phyloP scores from a whole-genome alignment of 1,140 invertebrate species.

The Chymomyza costata region DNA sequence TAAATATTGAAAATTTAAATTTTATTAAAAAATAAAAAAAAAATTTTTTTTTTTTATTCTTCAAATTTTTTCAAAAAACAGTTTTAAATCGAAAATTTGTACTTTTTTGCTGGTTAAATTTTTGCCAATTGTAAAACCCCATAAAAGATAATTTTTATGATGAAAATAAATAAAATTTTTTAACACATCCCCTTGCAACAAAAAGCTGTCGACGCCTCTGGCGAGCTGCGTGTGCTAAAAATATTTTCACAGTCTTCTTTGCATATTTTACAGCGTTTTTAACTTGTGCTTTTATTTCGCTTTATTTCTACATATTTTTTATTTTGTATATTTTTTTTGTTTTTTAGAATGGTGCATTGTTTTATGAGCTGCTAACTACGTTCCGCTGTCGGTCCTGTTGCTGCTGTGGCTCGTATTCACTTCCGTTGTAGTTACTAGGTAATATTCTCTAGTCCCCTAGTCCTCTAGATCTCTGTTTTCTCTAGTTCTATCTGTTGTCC shows the following conservation, averaged over 20 bases:
- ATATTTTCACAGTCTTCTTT: constrained; percentile 43
- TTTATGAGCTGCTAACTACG: constrained; percentile 70
- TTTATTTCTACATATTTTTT: not conserved
- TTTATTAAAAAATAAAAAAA: too few relatives aligned
- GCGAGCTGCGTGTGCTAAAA: constrained; percentile 28
- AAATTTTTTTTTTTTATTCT: too few relatives aligned
- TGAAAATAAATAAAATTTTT: too few relatives aligned
- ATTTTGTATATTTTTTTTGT: constrained; percentile 3
- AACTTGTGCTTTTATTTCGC: not conserved
- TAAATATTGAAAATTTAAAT: too few relatives aligned
- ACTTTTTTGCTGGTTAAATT: too few relatives aligned
- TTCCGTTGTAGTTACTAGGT: constrained; percentile 12
- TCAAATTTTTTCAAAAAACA: too few relatives aligned
- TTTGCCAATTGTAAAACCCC: too few relatives aligned
- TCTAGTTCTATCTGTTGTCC: constrained; percentile 30
- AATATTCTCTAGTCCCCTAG: not conserved
- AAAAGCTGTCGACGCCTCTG: too few relatives aligned
- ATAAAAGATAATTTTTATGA: too few relatives aligned
- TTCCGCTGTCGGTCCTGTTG: constrained; percentile 42
- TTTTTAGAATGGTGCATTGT: constrained; percentile 37
- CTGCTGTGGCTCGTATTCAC: constrained; percentile 5
- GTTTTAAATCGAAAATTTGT: too few relatives aligned
- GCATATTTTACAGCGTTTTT: constrained; percentile 27
- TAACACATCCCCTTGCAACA: too few relatives aligned
- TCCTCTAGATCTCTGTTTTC: constrained; percentile 3